Base-by-base conservation (phyloP, 2,113 vertebrate genomes). In the Aviceda subcristata region DNA sequence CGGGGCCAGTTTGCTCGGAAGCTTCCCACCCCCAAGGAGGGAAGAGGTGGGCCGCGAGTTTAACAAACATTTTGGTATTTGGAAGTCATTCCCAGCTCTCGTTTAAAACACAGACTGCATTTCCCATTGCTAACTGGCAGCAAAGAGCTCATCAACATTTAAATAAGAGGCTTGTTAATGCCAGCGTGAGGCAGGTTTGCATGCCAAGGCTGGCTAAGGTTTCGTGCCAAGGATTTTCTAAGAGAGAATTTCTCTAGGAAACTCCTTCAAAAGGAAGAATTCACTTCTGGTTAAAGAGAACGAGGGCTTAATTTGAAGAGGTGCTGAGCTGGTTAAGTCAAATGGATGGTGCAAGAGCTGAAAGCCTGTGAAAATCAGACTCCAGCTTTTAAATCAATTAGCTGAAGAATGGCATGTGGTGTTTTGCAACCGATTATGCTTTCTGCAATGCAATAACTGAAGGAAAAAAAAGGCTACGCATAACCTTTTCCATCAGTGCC, bases 181-280 rank as follows among this genome's bases (percentile, higher is more conserved):
- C 98, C 98, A 98, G 98, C 98, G 92, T 97, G 98, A 98, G 97
- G 97, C 94, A 95, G 94, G 97, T 97, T 97, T 97, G 97, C 97
- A 96, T 97, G 98, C 98, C 98, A 98, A 98, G 97, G 96, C 97
- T 98, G 98, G 97, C 97, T 98, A 97, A 96, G 97, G 96, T 97
- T 98, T 96, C 68, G 26, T 98, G 98, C 98, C 98, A 98, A 98
- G 97, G 97, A 98, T 98, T 98, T 98, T 98, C 98, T 97, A 98
- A 98, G 98, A 97, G 95, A 98, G 97, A 97, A 98, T 98, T 98
- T 97, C 98, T 98, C 98, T 97, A 98, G 98, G 98, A 98, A 98
- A 98, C 97, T 97, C 97, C 98, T 97, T 97, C 97, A 97, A 97
- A 97, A 97, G 93, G 97, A 96, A 97, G 94, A 94, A 91, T 97